Conservation (phyloP, 1,140 invertebrate genomes). For the Drosophila ohnishii region DNA sequence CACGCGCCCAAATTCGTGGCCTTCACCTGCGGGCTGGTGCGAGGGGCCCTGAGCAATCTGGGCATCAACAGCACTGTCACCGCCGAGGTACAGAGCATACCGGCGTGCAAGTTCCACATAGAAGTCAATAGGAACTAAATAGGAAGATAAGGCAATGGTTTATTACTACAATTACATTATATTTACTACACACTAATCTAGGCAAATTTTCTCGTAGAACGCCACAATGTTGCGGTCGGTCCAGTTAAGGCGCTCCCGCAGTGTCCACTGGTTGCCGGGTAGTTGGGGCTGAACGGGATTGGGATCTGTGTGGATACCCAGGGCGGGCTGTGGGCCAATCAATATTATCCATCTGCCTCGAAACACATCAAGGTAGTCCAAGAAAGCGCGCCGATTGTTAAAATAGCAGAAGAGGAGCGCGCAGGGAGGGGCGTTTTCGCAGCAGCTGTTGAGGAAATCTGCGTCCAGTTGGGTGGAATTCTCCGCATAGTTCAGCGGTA, state of each 20-base stretch:
- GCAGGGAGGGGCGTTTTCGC: constrained; percentile 66
- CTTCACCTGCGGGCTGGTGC: constrained; percentile 97
- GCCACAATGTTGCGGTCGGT: constrained; percentile 84
- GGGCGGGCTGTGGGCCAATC: constrained; percentile 87
- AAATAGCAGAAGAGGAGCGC: constrained; percentile 91
- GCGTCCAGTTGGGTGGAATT: constrained; percentile 49
- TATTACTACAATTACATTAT: constrained; percentile 48
- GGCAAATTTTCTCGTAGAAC: constrained; percentile 81
- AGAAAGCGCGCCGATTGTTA: constrained; percentile 87
- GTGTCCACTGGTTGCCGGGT: constrained; percentile 68
- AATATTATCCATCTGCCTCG: constrained; percentile 86
- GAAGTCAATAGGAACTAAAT: constrained; percentile 88
- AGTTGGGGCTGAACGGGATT: constrained; percentile 86
- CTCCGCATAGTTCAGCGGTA: constrained; percentile 83
- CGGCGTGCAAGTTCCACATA: constrained; percentile 97
- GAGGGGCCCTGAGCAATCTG: constrained; percentile 97
- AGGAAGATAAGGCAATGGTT: constrained; percentile 12
- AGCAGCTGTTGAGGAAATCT: constrained; percentile 68
- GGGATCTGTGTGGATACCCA: constrained; percentile 87
- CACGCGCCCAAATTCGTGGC: constrained; percentile 96
- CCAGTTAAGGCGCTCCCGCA: constrained; percentile 79
- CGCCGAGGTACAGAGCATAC: constrained; percentile 95
- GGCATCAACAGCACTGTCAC: constrained; percentile 97
- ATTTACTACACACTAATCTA: constrained; percentile 38
- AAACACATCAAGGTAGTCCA: constrained; percentile 86